phyloP scores from a whole-genome alignment of 2,113 vertebrate species.

The Gallinago jamesoni region DNA sequence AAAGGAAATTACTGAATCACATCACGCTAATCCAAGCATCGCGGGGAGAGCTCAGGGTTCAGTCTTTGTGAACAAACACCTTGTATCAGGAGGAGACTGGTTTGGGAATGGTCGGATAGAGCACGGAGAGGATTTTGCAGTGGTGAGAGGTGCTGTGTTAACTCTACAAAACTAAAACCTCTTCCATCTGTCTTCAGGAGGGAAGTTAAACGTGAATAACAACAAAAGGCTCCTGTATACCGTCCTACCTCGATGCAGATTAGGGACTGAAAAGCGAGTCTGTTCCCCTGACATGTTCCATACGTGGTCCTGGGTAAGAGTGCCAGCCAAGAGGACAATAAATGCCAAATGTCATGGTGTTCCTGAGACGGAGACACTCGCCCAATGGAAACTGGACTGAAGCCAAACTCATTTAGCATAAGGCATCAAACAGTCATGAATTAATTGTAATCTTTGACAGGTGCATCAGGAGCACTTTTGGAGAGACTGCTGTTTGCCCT shows the following conservation, averaged over 20 bases:
- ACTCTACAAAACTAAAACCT: background rate
- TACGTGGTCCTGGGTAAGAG: background rate
- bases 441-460: conserved; percentile 65
- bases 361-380: conserved; percentile 17
- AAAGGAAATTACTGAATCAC: conserved; percentile 17
- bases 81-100: background rate
- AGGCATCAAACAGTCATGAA: conserved; percentile 35
- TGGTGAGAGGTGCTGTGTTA: background rate
- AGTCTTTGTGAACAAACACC: background rate
- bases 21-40: background rate
- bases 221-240: background rate
- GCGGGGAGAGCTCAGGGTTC: background rate
- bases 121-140: background rate
- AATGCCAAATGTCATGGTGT: conserved; percentile 27
- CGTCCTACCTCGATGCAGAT: background rate
- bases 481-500: conserved; percentile 12
- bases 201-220: background rate
- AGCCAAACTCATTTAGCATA: conserved; percentile 55
- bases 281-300: conserved; percentile 33
- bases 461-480: conserved; percentile 41
- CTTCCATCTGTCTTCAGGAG: background rate
- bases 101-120: background rate
- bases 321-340: conserved; percentile 29
- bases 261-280: background rate
- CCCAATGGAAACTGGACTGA: conserved; percentile 44